Base-by-base conservation (phyloP, 2,888 invertebrate species). In the Cephus nigrinus region DNA sequence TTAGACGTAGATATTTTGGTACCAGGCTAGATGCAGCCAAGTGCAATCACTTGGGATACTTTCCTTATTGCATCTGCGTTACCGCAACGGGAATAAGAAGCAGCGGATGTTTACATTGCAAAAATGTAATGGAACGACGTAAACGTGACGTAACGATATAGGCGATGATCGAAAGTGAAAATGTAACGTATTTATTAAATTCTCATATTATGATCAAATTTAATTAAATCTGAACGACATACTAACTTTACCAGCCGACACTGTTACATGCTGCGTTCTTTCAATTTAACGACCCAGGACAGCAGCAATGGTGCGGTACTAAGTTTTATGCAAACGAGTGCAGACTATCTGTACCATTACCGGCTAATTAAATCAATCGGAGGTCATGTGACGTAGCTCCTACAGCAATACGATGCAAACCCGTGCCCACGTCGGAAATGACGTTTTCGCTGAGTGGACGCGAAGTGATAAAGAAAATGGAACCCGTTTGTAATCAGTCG, bases 311-410 rank as follows among this genome's bases (percentile, higher is more conserved):
- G 23, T 55, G 55, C 9, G 9, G 55, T 55, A 55, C 9, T 55
- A 55, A 23, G 40, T 55, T 55, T 55, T 2, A 55, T 34, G 35
- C 4, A 35, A 31, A 31, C 71, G 69, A 72, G 36, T 40, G 31
- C 68, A 76, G 55, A 31, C 55, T 69, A 23, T 31, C 36, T 23
- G 32, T 76, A 74, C 69, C 78, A 81, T 80, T 75, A 72, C 76
- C 31, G 74, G 71, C 69, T 81, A 80, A 81, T 80, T 81, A 80
- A 81, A 80, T 77, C 74, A 40, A 75, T 34, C 69, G 77, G 76
- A 76, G 77, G 75, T 69, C 75, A 33, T 68, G 78, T 77, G 73
- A 77, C 73, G 80, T 74, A 74, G 76, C n/a, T 71, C 40, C 73
- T 73, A 23, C 74, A 69, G 36, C 40, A 75, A 32, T 32, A 75